Conservation (phyloP, 2,888 invertebrate species). For the Ommatoiulus sabulosus region DNA sequence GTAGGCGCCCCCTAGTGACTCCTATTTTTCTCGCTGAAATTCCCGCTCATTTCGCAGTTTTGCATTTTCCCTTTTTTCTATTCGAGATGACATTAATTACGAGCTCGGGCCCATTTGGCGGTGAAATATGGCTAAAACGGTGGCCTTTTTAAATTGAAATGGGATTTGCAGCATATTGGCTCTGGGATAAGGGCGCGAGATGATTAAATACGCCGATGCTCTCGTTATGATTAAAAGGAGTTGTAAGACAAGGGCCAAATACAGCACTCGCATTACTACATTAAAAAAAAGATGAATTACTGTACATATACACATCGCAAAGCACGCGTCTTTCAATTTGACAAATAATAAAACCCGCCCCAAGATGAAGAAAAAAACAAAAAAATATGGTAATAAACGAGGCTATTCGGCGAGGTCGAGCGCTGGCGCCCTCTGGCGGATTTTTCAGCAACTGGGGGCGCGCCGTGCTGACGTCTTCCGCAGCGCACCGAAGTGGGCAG, state of each 20-base stretch:
- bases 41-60: neutral
- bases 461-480: neutral
- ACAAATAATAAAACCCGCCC: conserved; percentile 34
- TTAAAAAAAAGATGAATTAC: neutral
- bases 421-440: conserved; percentile 14
- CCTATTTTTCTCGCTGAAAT: neutral
- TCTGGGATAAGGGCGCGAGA: neutral
- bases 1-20: neutral
- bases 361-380: neutral
- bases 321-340: neutral
- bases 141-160: conserved; percentile 34
- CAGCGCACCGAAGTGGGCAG: neutral
- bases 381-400: neutral
- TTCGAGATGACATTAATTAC: conserved; percentile 7
- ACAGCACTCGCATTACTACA: neutral
- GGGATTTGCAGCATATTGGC: conserved; percentile 20
- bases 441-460: neutral
- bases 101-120: neutral
- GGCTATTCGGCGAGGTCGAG: neutral
- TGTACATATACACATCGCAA: neutral
- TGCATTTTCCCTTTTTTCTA: too few relatives aligned
- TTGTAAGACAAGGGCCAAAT: conserved; percentile 12
- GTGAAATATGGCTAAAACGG: neutral
- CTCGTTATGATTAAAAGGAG: neutral
- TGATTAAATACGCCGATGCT: conserved; percentile 4